A percentile compares a stretch with the other conserved stretches of the same genome.
Evolutionary conservation across 1,140 invertebrate genomes (phyloP).

Genomic region (Phthorimaea operculella): DNA sequence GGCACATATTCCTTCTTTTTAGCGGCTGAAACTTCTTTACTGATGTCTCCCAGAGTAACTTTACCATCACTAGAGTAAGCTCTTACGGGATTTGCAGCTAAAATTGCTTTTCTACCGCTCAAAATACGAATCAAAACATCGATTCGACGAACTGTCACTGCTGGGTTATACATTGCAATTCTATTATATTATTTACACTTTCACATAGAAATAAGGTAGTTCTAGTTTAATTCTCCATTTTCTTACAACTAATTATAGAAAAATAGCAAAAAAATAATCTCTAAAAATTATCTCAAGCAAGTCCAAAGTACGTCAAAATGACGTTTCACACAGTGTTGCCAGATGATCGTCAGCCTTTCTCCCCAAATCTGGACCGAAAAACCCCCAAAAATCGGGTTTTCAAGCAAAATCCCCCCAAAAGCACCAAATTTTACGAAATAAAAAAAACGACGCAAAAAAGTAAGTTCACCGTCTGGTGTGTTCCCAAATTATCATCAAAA

Average conservation of each 20-base stretch:
- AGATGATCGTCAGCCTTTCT: no score
- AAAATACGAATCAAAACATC: slow-evolving; percentile 64
- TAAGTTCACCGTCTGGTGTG: no score
- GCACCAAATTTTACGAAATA: no score
- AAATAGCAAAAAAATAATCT: not conserved
- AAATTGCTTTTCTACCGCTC: slow-evolving; percentile 42
- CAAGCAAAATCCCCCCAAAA: no score
- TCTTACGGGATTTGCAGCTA: slow-evolving; percentile 46
- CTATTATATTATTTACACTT: not conserved
- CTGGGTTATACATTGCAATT: slow-evolving; percentile 47
- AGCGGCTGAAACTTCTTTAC: slow-evolving; percentile 72
- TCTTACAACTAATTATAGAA: not conserved
- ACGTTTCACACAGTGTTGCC: slow-evolving; percentile 6
- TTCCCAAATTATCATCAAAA: no score
- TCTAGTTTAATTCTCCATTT: not conserved
- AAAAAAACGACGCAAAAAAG: no score
- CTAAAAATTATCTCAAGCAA: not conserved
- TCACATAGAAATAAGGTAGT: not conserved
- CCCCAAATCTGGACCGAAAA: no score
- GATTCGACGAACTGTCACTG: slow-evolving; percentile 51
- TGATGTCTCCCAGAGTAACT: slow-evolving; percentile 82
- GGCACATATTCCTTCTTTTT: slow-evolving; percentile 85
- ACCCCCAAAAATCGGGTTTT: no score
- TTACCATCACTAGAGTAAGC: slow-evolving; percentile 61
- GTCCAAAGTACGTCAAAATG: slow-evolving; percentile 5